Percentiles rank a stretch among this genome's conserved stretches.
Evolutionary conservation across 2,113 vertebrate species (phyloP).

Genomic region (Psephotus haematonotus): DNA sequence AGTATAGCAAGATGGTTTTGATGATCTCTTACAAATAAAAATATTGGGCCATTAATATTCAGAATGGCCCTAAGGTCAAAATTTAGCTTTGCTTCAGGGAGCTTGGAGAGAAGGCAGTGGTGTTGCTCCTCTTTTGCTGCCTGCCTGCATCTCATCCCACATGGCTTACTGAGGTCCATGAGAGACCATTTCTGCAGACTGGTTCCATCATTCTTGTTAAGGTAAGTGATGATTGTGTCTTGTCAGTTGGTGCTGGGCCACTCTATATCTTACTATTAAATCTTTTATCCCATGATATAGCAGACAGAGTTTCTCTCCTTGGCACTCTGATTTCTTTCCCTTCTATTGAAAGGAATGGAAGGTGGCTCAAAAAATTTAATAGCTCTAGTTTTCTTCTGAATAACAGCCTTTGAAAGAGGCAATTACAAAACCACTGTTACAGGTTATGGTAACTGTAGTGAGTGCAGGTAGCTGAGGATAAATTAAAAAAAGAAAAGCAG

Average conservation of each 20-base stretch:
- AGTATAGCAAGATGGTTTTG: constrained; percentile 24
- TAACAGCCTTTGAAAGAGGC: background rate
- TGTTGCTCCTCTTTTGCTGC: background rate
- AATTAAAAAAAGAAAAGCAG: background rate
- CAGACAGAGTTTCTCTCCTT: background rate
- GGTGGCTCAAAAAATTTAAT: background rate
- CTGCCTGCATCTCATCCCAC: background rate
- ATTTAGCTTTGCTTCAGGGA: background rate
- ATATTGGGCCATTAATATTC: background rate
- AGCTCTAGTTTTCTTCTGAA: background rate
- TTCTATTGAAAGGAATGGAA: background rate
- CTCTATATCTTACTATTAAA: background rate
- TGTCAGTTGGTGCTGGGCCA: background rate
- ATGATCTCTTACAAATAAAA: background rate
- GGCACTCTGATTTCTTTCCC: background rate
- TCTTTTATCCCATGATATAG: background rate
- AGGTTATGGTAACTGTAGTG: background rate
- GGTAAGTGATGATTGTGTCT: background rate
- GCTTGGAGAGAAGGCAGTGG: background rate
- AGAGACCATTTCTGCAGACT: background rate
- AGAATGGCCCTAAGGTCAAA: background rate
- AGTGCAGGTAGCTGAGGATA: background rate
- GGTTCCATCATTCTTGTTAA: background rate
- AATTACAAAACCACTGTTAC: background rate
- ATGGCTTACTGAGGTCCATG: background rate